Base-by-base conservation (phyloP, 2,797 vertebrate species). In the Gobio occitaniae region DNA sequence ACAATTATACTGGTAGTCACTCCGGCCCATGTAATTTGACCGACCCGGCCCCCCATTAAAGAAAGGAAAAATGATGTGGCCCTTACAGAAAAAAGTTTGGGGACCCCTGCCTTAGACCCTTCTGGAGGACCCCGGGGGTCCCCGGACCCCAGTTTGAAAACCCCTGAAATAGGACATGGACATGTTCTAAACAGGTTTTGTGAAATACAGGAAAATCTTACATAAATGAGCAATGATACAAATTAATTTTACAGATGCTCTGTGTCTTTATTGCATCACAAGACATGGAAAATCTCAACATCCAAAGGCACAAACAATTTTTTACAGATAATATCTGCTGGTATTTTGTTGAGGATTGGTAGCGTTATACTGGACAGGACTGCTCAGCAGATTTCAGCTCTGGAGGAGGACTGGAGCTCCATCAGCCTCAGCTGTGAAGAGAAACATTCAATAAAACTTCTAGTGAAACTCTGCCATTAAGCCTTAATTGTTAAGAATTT, bases 201-300 rank as follows among this genome's bases (percentile, higher is more conserved):
- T 61, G 2, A 47, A 71, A 71, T 41, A 29, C 63, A 47, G 69
- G 44, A 5, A 71, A 70, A 54, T 29, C 4, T 11, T 56, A 56
- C 29, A 76, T 74, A 16, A 54, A 52, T 21, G 17, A 36, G n/a
- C 6, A 41, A n/a, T 4, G 44, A 61, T 13, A 12, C 4, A 3
- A 17, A 44, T 61, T 25, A 1, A 17, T 54, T 36, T 10, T 11
- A n/a, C 25, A 50, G 3, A 44, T 78, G 36, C n/a, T 71, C 41
- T 19, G 71, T 56, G 56, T n/a, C 11, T 77, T 76, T 59, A 76
- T 59, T 77, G 52, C 54, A 77, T 41, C 3, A 75, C 2, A 54
- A 36, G 32, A 36, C 16, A 36, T 12, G 29, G 9, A 19, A 54
- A 54, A 36, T 36, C 47, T 17, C 15, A 74, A 19, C 25, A 52